These are phyloP conservation scores for Watsonalla binaria DNA, from an alignment of 2,888 invertebrate genomes.

Conservation along the genomic window DNA sequence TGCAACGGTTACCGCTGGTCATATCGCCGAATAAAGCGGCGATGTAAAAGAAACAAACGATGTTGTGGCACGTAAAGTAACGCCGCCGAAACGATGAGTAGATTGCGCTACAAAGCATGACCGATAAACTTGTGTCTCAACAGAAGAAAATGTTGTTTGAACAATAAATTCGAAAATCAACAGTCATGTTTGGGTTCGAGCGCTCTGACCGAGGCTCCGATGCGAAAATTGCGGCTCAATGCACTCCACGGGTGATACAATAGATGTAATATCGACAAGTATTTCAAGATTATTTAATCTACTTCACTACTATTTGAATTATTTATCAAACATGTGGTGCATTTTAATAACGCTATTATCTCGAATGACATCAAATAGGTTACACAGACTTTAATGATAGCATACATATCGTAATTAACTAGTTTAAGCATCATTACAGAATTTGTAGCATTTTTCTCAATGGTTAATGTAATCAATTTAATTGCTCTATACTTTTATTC, in stretches of 20 bases:
- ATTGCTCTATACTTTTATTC: not conserved
- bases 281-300: not conserved
- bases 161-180: conserved; percentile 53
- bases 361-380: not conserved
- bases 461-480: not conserved
- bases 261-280: not conserved
- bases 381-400: not conserved
- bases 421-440: not conserved
- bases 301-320: not conserved
- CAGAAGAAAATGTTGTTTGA: conserved; percentile 71
- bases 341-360: not conserved
- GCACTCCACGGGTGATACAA: conserved; percentile 11
- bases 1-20: conserved; percentile 34
- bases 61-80: conserved; percentile 30
- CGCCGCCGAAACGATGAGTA: conserved; percentile 49
- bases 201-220: conserved; percentile 36
- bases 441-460: not conserved
- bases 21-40: conserved; percentile 41
- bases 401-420: not conserved
- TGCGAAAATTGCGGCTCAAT: conserved; percentile 34
- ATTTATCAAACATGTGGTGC: not conserved
- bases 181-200: conserved; percentile 50
- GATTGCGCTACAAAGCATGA: conserved; percentile 73
- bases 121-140: conserved; percentile 72
- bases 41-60: conserved; percentile 50